Evolutionary conservation across 2,113 vertebrate genomes (phyloP).

Genomic region (Bubalus kerabau): DNA sequence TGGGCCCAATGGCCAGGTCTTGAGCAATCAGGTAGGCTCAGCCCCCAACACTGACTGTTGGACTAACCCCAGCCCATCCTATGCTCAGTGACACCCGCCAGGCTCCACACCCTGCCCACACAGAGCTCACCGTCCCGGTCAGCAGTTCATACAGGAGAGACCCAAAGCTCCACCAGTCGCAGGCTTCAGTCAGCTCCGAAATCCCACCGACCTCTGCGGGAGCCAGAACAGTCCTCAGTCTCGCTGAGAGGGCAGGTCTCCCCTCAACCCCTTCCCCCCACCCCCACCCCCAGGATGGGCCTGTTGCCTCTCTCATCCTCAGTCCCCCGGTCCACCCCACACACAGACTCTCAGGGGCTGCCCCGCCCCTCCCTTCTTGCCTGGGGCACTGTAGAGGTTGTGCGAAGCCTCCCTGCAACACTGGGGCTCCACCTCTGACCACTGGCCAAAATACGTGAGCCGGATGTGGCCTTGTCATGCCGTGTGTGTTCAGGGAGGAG

Average conservation of each 20-base stretch:
- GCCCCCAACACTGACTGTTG: neutral
- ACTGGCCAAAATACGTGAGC: constrained; percentile 97
- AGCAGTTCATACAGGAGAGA: constrained; percentile 93
- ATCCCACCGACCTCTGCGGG: constrained; percentile 93
- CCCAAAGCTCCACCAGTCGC: constrained; percentile 98
- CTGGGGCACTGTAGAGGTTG: constrained; percentile 95
- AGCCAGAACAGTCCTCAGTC: neutral
- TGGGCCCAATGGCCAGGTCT: neutral
- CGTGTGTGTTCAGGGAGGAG: neutral
- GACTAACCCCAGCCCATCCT: neutral
- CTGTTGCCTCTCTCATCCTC: neutral
- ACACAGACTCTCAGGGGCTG: neutral
- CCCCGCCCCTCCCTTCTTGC: constrained; percentile 70
- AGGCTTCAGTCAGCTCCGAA: constrained; percentile 87
- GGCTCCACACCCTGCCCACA: neutral
- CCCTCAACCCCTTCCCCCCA: neutral
- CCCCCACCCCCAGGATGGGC: neutral
- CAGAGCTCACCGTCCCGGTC: constrained; percentile 88
- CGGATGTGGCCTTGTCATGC: constrained; percentile 87
- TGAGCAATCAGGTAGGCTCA: neutral
- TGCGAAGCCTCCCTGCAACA: constrained; percentile 86
- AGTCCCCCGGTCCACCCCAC: neutral
- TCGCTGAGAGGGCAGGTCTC: neutral
- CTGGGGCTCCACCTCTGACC: constrained; percentile 93
- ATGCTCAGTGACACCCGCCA: neutral